Conservation (phyloP, 2,888 invertebrate species). For the Acheta domesticus region DNA sequence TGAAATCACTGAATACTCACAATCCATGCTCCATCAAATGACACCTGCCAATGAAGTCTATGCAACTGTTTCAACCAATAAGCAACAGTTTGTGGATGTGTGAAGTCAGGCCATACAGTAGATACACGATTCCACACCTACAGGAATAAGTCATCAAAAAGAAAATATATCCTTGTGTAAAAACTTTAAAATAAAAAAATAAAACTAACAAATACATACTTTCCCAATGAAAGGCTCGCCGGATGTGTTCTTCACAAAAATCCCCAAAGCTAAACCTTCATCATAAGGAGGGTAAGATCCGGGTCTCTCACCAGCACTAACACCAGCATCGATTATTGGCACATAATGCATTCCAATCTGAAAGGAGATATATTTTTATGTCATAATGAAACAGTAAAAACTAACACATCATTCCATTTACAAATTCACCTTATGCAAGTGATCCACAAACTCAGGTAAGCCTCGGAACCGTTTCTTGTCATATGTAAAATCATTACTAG, state of each 20-base stretch:
- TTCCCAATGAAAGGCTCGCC: slow-evolving; percentile 68
- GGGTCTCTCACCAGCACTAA: slow-evolving; percentile 63
- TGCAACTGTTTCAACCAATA: slow-evolving; percentile 73
- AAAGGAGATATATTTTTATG: background rate
- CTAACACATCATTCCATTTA: background rate
- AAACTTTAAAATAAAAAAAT: background rate
- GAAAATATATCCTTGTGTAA: background rate
- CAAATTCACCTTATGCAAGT: slow-evolving; percentile 55
- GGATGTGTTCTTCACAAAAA: slow-evolving; percentile 68
- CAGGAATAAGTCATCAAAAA: background rate
- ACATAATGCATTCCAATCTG: slow-evolving; percentile 71
- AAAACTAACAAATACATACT: slow-evolving; percentile 47
- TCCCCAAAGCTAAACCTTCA: slow-evolving; percentile 64
- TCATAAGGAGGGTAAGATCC: slow-evolving; percentile 74
- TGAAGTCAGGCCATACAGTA: slow-evolving; percentile 80
- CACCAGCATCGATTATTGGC: slow-evolving; percentile 71
- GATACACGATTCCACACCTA: slow-evolving; percentile 68
- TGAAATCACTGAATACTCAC: slow-evolving; percentile 51
- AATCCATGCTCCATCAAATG: slow-evolving; percentile 83
- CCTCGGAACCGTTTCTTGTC: slow-evolving; percentile 60
- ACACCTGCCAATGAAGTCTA: slow-evolving; percentile 58
- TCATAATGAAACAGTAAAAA: too few species aligned
- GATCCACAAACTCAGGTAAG: slow-evolving; percentile 65
- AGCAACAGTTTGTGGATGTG: slow-evolving; percentile 63
- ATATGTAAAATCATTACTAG: slow-evolving; percentile 75